Evolutionary conservation across 2,113 vertebrate genomes (phyloP).

Genomic region (Edolisoma coerulescens): DNA sequence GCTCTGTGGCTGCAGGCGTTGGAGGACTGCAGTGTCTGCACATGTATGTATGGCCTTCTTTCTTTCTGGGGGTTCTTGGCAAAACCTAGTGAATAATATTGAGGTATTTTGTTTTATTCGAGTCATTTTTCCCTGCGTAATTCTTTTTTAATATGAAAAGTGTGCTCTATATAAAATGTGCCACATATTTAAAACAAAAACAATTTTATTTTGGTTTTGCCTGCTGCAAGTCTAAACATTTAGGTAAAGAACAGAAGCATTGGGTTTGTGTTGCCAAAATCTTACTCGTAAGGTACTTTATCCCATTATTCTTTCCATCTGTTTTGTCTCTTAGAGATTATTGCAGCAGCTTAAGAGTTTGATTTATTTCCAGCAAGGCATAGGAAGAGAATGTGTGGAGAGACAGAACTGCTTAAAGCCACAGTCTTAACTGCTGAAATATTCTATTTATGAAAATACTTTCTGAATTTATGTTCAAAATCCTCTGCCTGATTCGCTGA

Average conservation of each 20-base stretch:
- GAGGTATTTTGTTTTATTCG: neutral
- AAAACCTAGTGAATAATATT: neutral
- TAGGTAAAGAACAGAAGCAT: neutral
- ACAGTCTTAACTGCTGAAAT: neutral
- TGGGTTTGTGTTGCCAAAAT: neutral
- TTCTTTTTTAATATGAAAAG: neutral
- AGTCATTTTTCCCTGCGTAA: neutral
- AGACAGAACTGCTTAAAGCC: neutral
- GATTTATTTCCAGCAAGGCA: neutral
- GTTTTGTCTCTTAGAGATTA: slow-evolving; percentile 24
- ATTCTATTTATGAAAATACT: slow-evolving; percentile 1
- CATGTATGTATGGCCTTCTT: fast-evolving
- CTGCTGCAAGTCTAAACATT: slow-evolving; percentile 9
- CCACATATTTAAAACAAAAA: neutral
- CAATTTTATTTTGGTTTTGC: neutral
- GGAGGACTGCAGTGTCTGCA: fast-evolving
- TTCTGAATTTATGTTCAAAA: neutral
- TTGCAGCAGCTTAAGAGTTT: neutral
- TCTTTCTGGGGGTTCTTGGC: neutral
- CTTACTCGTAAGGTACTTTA: neutral
- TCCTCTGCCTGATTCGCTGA: neutral
- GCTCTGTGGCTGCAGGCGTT: neutral
- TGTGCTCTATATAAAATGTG: neutral
- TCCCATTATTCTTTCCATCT: slow-evolving; percentile 18
- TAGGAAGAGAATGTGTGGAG: neutral